Conservation (phyloP, 2,888 invertebrate genomes). For the Xestia sexstrigata region DNA sequence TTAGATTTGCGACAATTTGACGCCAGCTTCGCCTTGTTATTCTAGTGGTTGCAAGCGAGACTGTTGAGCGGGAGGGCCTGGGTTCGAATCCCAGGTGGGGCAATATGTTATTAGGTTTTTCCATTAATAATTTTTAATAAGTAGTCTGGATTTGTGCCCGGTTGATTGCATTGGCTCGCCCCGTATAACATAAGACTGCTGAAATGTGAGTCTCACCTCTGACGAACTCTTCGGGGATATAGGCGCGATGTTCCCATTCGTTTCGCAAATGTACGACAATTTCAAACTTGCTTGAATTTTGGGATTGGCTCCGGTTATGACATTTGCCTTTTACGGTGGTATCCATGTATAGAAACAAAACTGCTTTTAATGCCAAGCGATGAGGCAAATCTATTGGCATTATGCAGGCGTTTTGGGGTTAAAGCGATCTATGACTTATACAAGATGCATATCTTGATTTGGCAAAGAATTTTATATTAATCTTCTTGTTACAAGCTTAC, state of each 20-base stretch:
- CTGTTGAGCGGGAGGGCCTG: not conserved
- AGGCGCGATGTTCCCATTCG: not conserved
- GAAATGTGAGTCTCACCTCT: not conserved
- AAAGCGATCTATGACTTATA: conserved; percentile 9
- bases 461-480: not conserved
- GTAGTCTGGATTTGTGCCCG: not conserved
- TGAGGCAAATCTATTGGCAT: conserved; percentile 1
- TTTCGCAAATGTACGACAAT: conserved; percentile 18
- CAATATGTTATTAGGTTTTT: too few relatives aligned
- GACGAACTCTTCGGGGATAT: not conserved
- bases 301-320: conserved; percentile 37
- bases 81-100: not conserved
- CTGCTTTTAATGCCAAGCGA: not conserved
- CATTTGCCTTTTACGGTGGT: conserved; percentile 30
- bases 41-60: not conserved
- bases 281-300: conserved; percentile 26
- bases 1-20: conserved; percentile 79
- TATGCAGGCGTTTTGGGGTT: conserved; percentile 24
- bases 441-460: not conserved
- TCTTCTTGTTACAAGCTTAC: not conserved
- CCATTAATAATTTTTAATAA: not conserved
- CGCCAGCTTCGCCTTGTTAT: conserved; percentile 55
- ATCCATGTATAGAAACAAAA: conserved; percentile 12
- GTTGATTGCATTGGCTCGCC: not conserved
- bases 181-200: not conserved